These are phyloP conservation scores for Drosophila pachea DNA, from an alignment of 1,140 invertebrate genomes.

Conservation along the genomic window DNA sequence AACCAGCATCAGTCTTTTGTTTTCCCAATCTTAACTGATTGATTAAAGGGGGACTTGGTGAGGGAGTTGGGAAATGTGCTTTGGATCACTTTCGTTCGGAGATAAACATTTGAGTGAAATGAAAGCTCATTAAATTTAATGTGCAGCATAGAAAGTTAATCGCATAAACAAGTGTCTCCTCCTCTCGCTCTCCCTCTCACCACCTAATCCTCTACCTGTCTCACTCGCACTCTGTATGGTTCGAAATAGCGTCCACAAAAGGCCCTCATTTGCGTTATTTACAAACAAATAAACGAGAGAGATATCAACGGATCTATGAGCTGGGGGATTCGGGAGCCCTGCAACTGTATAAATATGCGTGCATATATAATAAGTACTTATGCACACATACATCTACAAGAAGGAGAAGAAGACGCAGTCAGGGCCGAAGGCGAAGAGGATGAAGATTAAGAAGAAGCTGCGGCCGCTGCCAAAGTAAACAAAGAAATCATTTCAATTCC, in stretches of 20 bases:
- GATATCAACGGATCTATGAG: conserved; percentile 25
- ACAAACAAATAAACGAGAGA: conserved; percentile 53
- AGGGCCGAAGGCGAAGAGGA: too few species aligned
- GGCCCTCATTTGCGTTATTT: conserved; percentile 62
- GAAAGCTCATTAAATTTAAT: conserved; percentile 68
- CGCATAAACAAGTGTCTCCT: conserved; percentile 2
- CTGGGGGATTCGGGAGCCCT: background rate
- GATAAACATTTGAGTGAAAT: conserved; percentile 53
- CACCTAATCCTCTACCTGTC: background rate
- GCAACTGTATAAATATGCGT: conserved; percentile 26
- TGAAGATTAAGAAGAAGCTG: conserved; percentile 9
- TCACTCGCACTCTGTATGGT: background rate
- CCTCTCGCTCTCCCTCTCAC: background rate
- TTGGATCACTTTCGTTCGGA: conserved; percentile 50
- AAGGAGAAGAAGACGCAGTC: too few species aligned
- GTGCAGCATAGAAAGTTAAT: conserved; percentile 63
- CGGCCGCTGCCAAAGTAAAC: conserved; percentile 45
- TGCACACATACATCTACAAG: conserved; percentile 26
- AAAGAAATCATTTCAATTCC: conserved; percentile 65
- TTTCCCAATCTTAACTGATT: conserved; percentile 11
- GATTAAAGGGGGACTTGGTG: background rate
- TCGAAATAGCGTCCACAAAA: conserved; percentile 42
- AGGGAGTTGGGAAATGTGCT: conserved; percentile 7
- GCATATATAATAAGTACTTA: conserved; percentile 25
- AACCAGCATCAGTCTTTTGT: background rate